Evolutionary conservation across 2,113 vertebrate species (phyloP).

Genomic region (Motacilla tschutschensis): DNA sequence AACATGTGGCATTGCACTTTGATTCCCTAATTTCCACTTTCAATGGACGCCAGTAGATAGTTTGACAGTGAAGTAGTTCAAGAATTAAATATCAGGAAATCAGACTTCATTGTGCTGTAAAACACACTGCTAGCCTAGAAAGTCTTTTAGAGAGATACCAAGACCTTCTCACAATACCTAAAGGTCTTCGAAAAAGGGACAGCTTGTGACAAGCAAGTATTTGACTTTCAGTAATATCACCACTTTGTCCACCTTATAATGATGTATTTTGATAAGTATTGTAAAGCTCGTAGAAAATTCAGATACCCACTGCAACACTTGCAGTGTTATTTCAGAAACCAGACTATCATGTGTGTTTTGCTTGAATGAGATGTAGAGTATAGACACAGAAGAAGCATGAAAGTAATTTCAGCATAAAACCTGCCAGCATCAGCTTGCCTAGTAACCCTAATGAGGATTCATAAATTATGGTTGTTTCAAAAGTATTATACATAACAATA

Average conservation of each 20-base stretch:
- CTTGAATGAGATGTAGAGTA: not conserved
- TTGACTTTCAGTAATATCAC: not conserved
- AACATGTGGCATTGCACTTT: not conserved
- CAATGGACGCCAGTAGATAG: not conserved
- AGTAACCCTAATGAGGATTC: not conserved
- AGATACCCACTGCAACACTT: not conserved
- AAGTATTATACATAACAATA: not conserved
- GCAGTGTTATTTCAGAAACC: not conserved
- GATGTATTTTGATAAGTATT: not conserved
- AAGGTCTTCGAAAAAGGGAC: not conserved
- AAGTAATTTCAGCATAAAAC: not conserved
- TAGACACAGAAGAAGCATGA: not conserved
- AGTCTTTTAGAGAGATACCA: not conserved
- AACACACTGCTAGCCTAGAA: not conserved
- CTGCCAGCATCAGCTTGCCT: not conserved
- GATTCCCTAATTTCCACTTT: not conserved
- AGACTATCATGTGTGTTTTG: not conserved
- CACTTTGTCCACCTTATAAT: not conserved
- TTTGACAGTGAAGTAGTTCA: not conserved
- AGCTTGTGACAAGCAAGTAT: not conserved
- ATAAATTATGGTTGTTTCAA: not conserved
- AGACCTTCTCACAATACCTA: not conserved
- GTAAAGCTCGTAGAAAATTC: not conserved
- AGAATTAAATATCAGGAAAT: not conserved
- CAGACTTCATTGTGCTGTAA: not conserved